Base-by-base conservation (phyloP, 2,797 vertebrate genomes). In the Sciurus vulgaris region DNA sequence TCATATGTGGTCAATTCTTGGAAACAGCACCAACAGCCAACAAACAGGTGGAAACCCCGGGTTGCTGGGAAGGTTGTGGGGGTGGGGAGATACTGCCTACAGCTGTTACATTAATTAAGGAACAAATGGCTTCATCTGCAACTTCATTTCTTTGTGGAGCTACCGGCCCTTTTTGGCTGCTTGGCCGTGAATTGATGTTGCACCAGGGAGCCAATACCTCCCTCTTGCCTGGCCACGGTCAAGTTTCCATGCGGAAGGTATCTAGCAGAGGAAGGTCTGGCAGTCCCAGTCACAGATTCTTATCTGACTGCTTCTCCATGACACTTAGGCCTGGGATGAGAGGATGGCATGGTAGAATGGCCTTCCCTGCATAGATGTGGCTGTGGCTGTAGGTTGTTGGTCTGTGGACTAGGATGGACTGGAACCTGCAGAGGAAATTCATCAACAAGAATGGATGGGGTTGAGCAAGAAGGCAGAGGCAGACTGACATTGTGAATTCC, bases 21-120 rank as follows among this genome's bases (percentile, higher is more conserved):
- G 63, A 83, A 78, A 56, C 10, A 28, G 56, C n/a, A 82, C 65
- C 73, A 38, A 82, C 1, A 63, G 44, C 69, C 93, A 82, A 59
- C 47, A 67, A 85, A 89, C 41, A 86, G 8, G 22, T 44, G 65
- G 65, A 92, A 28, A 17, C 24, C 6, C 41, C 77, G 28, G 8
- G 35, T 72, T 79, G 2, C 56, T 77, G 78, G 54, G 65, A 74
- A 56, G 76, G 83, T 47, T 85, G 38, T 13, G 10, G 38, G 8
- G 77, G 24, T 41, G 22, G 73, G 77, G 33, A 74, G 67, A 82
- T 61, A 47, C 9, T 49, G 54, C 14, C 38, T 92, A 63, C 24
- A 83, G 63, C 33, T 95, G 70, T 76, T 86, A 54, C 2, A 10
- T 61, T 95, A 87, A 72, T 61, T 89, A 86, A 92, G 56, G 26